Percentiles rank a stretch among this genome's conserved stretches.
Evolutionary conservation across 23 tunicate species (phyloP).

Genomic region (Aplidium turbinatum): DNA sequence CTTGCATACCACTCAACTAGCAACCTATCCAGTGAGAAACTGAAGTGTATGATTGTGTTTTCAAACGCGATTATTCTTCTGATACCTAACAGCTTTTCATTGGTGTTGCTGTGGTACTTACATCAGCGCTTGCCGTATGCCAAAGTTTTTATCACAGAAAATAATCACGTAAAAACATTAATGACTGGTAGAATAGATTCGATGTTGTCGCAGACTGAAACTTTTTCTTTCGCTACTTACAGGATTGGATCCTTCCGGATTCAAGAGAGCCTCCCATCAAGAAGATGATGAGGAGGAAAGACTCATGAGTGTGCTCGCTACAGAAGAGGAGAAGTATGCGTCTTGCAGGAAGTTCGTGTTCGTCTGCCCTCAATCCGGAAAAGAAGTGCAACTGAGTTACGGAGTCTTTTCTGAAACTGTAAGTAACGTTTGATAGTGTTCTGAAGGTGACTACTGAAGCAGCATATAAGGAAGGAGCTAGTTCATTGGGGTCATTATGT

Average conservation of each 20-base stretch:
- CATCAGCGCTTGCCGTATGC: too few species aligned
- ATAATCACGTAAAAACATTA: too few species aligned
- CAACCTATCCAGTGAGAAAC: too few species aligned
- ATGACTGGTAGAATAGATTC: too few species aligned
- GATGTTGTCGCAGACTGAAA: too few species aligned
- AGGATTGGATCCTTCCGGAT: constrained; percentile 90
- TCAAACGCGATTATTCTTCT: too few species aligned
- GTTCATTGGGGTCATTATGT: too few species aligned
- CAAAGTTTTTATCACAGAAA: too few species aligned
- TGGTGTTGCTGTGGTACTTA: too few species aligned
- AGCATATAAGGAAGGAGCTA: not conserved
- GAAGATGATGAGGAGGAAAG: constrained; percentile 84
- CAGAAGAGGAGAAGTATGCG: constrained; percentile 83
- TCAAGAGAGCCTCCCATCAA: constrained; percentile 50
- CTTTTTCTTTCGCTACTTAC: not conserved
- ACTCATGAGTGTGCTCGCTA: constrained; percentile 73
- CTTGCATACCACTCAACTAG: too few species aligned
- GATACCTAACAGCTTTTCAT: too few species aligned
- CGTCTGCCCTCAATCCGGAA: constrained; percentile 54
- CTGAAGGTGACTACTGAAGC: not conserved
- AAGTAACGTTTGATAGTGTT: constrained; percentile 28
- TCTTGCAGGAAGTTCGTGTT: constrained; percentile 60
- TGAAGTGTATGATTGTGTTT: too few species aligned
- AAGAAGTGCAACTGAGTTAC: constrained; percentile 42
- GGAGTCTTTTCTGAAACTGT: constrained; percentile 90